These are phyloP conservation scores for Virgularia gustaviana DNA, from an alignment of 92 coral and sea anemone genomes.

Conservation along the genomic window DNA sequence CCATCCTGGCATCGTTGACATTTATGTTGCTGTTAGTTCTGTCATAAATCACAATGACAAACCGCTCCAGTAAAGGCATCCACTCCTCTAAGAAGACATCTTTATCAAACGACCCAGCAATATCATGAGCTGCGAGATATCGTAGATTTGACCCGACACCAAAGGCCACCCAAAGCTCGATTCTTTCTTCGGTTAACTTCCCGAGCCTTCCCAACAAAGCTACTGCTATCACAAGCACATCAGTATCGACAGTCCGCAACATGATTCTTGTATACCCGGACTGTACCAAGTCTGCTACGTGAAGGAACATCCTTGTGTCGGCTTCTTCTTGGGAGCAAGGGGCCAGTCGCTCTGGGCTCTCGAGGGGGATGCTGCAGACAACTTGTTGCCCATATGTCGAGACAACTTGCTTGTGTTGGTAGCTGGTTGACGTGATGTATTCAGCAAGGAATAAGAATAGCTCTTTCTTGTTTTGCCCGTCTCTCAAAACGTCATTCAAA, in stretches of 20 bases:
- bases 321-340: conserved; percentile 56
- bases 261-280: conserved; percentile 25
- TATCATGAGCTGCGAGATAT: conserved; percentile 19
- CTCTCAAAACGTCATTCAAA: conserved; percentile 59
- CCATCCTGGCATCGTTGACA: conserved; percentile 34
- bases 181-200: not conserved
- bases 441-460: conserved; percentile 51
- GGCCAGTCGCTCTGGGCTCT: conserved; percentile 36
- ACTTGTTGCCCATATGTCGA: conserved; percentile 44
- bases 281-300: conserved; percentile 41
- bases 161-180: conserved; percentile 38
- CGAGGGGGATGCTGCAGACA: conserved; percentile 21
- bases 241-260: conserved; percentile 50
- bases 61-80: conserved; percentile 33
- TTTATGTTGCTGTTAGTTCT: conserved; percentile 15
- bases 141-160: conserved; percentile 21
- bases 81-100: not conserved
- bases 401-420: conserved; percentile 43
- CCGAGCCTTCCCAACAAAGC: conserved; percentile 16
- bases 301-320: conserved; percentile 45
- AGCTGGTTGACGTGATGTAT: conserved; percentile 23
- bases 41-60: conserved; percentile 42
- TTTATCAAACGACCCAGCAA: not conserved
- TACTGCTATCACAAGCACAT: conserved; percentile 44
- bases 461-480: conserved; percentile 49